Base-by-base conservation (phyloP, 2,113 vertebrate genomes). In the Fregata magnificens region DNA sequence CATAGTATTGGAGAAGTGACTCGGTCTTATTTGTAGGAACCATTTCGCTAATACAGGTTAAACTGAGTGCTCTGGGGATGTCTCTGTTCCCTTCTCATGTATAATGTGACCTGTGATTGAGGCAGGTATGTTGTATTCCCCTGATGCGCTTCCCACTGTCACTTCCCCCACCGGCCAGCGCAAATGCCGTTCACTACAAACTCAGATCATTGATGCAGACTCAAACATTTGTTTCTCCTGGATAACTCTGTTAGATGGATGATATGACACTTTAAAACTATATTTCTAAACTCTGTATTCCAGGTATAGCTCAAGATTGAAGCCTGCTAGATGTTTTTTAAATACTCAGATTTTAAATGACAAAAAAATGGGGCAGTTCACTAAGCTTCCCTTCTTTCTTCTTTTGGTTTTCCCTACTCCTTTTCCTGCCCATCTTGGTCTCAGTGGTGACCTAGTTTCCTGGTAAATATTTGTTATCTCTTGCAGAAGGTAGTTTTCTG, bases 121-220 rank as follows among this genome's bases (percentile, higher is more conserved):
- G 80, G 53, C 22, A 32, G 86, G 3, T 40, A 0, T 12, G 18
- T 2, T 63, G 53, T 29, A 29, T 83, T 53, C 76, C 81, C 58
- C 56, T 9, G 25, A 2, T 24, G 36, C 32, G 49, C 5, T 15
- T 84, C 47, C 45, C 74, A 7, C 36, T 53, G n/a, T 26, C n/a
- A 2, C 13, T 53, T 32, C 52, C 67, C 66, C 79, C 81, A 8
- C n/a, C 2, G 8, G 24, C 16, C 44, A 5, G 14, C 9, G 53
- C 78, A 38, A 7, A 59, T 6, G 44, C 80, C 0, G 2, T 4
- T 91, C 40, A 5, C 34, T 36, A 11, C 38, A 56, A 31, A 11
- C 44, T 47, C 8, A 2, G 34, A 5, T 16, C 45, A 16, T 22
- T 0, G 0, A 0, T 10, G 24, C 67, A 34, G 53, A 9, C 49